Evolutionary conservation across 2,888 invertebrate genomes (phyloP).

Genomic region (Eristalinus aeneus): DNA sequence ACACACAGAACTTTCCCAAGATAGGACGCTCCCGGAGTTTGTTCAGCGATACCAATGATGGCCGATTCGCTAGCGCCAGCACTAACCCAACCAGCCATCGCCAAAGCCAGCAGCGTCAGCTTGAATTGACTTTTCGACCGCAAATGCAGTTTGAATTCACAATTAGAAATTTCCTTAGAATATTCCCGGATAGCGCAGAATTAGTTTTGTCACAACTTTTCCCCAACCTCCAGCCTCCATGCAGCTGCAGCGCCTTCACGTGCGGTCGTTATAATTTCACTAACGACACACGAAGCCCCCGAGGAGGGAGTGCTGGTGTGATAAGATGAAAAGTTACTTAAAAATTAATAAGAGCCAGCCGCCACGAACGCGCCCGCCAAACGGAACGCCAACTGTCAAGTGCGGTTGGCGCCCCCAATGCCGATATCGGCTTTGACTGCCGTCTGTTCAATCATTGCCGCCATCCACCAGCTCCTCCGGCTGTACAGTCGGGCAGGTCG

Average conservation of each 20-base stretch:
- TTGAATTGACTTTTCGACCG: conserved; percentile 22
- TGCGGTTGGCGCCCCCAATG: neutral
- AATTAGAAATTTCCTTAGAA: conserved; percentile 61
- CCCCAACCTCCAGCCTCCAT: neutral
- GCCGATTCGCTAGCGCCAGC: neutral
- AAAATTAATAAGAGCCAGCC: conserved; percentile 53
- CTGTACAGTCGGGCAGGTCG: conserved; percentile 28
- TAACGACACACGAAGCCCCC: neutral
- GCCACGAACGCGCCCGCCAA: conserved; percentile 9
- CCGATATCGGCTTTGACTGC: conserved; percentile 24
- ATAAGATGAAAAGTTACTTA: conserved; percentile 62
- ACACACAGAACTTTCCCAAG: conserved; percentile 43
- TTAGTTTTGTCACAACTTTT: conserved; percentile 66
- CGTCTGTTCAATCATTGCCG: conserved; percentile 56
- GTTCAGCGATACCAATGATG: conserved; percentile 42
- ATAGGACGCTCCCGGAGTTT: conserved; percentile 5
- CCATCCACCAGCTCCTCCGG: conserved; percentile 10
- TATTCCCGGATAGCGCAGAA: conserved; percentile 44
- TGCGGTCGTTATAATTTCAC: conserved; percentile 32
- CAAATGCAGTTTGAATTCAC: conserved; percentile 60
- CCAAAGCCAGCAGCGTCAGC: neutral
- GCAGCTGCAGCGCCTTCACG: neutral
- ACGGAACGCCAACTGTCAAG: conserved; percentile 44
- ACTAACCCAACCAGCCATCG: neutral
- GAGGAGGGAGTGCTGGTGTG: conserved; percentile 24